Conservation (phyloP, 2,888 invertebrate species). For the Drosophila testacea region DNA sequence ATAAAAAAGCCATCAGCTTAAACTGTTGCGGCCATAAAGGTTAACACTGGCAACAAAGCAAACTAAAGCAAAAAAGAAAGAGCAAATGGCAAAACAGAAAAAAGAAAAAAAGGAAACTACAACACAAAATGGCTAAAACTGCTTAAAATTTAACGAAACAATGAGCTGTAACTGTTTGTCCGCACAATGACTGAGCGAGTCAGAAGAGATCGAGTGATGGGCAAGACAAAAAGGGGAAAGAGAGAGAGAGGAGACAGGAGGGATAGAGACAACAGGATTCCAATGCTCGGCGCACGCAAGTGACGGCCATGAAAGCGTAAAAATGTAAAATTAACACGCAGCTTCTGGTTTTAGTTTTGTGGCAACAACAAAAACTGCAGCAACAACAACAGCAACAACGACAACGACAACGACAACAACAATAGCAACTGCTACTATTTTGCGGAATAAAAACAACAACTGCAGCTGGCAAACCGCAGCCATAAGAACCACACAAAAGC, state of each 20-base stretch:
- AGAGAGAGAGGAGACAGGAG: not conserved
- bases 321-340: constrained; percentile 81
- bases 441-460: constrained; percentile 36
- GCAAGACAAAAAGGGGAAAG: constrained; percentile 2
- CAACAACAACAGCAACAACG: constrained; percentile 21
- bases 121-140: constrained; percentile 64
- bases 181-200: constrained; percentile 16
- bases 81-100: constrained; percentile 1
- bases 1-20: constrained; percentile 79
- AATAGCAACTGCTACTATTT: constrained; percentile 24
- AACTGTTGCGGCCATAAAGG: constrained; percentile 81
- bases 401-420: constrained; percentile 30
- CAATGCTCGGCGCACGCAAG: constrained; percentile 70
- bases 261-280: constrained; percentile 51
- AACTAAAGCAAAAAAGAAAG: constrained; percentile 10
- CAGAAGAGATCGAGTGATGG: constrained; percentile 32
- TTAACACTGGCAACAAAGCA: constrained; percentile 65
- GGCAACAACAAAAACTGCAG: constrained; percentile 44
- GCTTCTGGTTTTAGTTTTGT: constrained; percentile 79
- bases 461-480: constrained; percentile 71
- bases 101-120: constrained; percentile 28
- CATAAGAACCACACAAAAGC: constrained; percentile 81
- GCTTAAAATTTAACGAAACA: constrained; percentile 77
- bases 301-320: constrained; percentile 80
- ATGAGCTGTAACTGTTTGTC: constrained; percentile 61